phyloP scores from a whole-genome alignment of 2,888 invertebrate genomes.

The Peribatodes rhomboidaria region DNA sequence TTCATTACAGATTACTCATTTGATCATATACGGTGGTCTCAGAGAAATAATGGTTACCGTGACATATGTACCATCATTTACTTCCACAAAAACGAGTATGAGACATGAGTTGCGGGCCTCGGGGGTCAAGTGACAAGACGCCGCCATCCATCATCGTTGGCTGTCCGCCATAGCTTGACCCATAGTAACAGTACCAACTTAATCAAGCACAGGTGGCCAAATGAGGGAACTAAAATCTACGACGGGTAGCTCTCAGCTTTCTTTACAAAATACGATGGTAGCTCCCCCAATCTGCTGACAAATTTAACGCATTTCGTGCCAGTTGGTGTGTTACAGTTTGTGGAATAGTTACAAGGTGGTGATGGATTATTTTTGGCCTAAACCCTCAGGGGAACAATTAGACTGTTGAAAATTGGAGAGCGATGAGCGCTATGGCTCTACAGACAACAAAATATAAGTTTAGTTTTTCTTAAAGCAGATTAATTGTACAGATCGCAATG shows the following conservation, averaged over 20 bases:
- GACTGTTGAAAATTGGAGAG: constrained; percentile 23
- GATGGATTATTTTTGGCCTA: constrained; percentile 20
- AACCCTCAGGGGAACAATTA: constrained; percentile 47
- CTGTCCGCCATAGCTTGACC: constrained; percentile 54
- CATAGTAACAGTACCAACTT: constrained; percentile 6
- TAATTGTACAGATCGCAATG: too few species aligned
- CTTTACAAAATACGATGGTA: neutral
- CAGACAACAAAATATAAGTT: neutral
- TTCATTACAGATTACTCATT: too few species aligned
- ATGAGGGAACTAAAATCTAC: neutral
- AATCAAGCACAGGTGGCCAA: neutral
- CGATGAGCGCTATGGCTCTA: constrained; percentile 7
- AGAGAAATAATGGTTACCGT: constrained; percentile 8
- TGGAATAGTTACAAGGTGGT: constrained; percentile 12
- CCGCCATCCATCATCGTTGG: constrained; percentile 64
- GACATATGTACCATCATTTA: constrained; percentile 6
- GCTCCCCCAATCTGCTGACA: neutral
- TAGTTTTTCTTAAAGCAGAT: too few species aligned
- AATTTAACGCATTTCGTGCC: neutral
- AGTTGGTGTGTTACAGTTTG: constrained; percentile 5
- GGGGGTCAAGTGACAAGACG: constrained; percentile 61
- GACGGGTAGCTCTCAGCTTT: neutral
- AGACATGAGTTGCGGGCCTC: constrained; percentile 19
- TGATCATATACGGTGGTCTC: neutral
- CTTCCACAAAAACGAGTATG: constrained; percentile 36